phyloP scores from a whole-genome alignment of 2,888 invertebrate species.

The Cenopis cana region DNA sequence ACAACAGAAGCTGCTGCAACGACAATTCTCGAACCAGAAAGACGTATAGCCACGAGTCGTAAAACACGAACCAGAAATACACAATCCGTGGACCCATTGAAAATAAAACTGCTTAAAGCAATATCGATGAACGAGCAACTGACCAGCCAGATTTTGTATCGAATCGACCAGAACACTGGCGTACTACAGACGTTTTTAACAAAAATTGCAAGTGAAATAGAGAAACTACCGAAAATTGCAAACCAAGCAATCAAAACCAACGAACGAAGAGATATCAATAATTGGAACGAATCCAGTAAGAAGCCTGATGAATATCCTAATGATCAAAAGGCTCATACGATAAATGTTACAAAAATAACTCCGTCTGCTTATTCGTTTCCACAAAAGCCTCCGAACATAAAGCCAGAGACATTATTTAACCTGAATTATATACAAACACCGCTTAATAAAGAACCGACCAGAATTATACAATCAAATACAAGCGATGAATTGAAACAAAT shows the following conservation, averaged over 20 bases:
- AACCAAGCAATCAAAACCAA: neutral
- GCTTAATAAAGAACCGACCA: neutral
- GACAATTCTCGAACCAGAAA: constrained; percentile 29
- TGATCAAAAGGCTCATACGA: neutral
- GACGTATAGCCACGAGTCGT: constrained; percentile 39
- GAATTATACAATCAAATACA: neutral
- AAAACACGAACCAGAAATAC: neutral
- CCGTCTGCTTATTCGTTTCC: neutral
- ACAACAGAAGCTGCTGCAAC: constrained; percentile 21
- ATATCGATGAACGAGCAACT: constrained; percentile 66
- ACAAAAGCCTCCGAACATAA: neutral
- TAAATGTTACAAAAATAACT: neutral
- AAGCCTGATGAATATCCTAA: neutral
- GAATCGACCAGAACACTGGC: constrained; percentile 70
- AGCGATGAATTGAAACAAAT: constrained; percentile 12
- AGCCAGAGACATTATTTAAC: neutral
- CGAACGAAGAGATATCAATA: neutral
- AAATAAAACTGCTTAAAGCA: constrained; percentile 54
- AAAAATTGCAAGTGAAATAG: constrained; percentile 60
- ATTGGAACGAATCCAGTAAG: neutral
- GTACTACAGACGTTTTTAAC: constrained; percentile 63
- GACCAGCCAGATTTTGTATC: constrained; percentile 67
- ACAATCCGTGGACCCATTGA: constrained; percentile 45
- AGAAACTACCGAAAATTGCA: constrained; percentile 31
- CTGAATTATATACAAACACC: neutral